These are phyloP conservation scores for Rotaria sp. DNA, from an alignment of 2,888 invertebrate species.

Conservation along the genomic window DNA sequence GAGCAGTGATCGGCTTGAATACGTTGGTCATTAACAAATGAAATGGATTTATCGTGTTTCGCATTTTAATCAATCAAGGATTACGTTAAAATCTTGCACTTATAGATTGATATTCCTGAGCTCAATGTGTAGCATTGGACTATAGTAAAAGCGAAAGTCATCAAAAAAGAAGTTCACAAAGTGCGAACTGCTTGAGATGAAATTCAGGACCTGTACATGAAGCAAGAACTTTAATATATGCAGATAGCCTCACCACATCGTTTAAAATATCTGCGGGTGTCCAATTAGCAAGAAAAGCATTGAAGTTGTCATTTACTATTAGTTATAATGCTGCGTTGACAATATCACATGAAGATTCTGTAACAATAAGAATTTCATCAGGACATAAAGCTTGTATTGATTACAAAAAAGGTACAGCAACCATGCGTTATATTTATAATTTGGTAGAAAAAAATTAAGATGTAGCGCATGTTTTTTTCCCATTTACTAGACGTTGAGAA, in stretches of 20 bases:
- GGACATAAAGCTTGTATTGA: no score
- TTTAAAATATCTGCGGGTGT: not conserved
- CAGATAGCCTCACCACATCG: not conserved
- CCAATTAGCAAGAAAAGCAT: not conserved
- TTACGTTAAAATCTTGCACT: no score
- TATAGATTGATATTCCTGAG: no score
- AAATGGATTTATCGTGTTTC: no score
- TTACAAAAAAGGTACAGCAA: no score
- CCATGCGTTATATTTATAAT: not conserved
- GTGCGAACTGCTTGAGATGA: not conserved
- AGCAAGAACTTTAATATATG: not conserved
- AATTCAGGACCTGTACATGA: not conserved
- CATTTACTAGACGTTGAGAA: not conserved
- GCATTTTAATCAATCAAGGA: no score
- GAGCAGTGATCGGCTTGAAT: no score
- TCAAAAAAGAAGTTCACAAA: not conserved
- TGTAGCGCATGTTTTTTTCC: not conserved
- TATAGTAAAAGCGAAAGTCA: not conserved
- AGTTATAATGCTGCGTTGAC: not conserved
- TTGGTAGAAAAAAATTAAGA: no score
- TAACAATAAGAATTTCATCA: no score
- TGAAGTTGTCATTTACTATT: not conserved
- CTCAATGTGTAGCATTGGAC: no score
- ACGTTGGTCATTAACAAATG: no score
- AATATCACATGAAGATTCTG: not conserved